Conservation (phyloP, 2,797 vertebrate genomes). For the Enoplosus armatus region DNA sequence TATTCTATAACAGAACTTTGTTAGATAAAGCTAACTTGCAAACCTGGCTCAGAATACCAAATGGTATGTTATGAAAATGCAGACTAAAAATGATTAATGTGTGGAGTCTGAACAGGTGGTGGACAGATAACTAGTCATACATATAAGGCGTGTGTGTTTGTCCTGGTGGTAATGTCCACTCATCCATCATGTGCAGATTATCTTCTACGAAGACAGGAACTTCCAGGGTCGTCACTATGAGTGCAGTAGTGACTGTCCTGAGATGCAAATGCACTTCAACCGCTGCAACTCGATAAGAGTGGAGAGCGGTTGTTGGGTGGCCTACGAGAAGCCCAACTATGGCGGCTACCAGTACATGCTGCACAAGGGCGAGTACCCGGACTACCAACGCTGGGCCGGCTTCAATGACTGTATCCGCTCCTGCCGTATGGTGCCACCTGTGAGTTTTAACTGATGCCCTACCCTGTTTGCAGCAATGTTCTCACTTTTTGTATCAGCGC, state of each 20-base stretch:
- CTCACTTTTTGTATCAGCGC: constrained; percentile 22
- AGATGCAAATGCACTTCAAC: constrained; percentile 84
- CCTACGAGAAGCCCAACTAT: constrained; percentile 87
- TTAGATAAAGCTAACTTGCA: constrained; percentile 42
- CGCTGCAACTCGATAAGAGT: constrained; percentile 88
- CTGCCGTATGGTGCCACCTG: constrained; percentile 86
- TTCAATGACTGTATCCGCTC: constrained; percentile 89
- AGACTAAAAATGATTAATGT: constrained; percentile 16
- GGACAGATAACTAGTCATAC: background rate
- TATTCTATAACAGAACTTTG: constrained; percentile 33
- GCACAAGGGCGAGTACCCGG: constrained; percentile 85
- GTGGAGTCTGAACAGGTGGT: background rate
- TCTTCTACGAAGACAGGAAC: constrained; percentile 86
- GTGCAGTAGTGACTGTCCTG: constrained; percentile 81
- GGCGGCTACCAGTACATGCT: constrained; percentile 88
- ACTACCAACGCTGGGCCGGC: constrained; percentile 86
- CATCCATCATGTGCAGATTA: constrained; percentile 73
- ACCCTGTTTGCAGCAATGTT: constrained; percentile 12
- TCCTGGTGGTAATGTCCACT: constrained; percentile 2
- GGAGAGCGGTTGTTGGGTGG: constrained; percentile 85
- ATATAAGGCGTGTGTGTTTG: background rate
- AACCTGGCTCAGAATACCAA: constrained; percentile 43
- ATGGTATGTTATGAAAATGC: constrained; percentile 2
- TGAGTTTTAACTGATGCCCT: constrained; percentile 71
- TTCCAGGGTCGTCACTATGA: constrained; percentile 87